Percentiles rank a stretch among this genome's conserved stretches.
Evolutionary conservation across 1,140 invertebrate species (phyloP).

Genomic region (Euura saliciscinereae): DNA sequence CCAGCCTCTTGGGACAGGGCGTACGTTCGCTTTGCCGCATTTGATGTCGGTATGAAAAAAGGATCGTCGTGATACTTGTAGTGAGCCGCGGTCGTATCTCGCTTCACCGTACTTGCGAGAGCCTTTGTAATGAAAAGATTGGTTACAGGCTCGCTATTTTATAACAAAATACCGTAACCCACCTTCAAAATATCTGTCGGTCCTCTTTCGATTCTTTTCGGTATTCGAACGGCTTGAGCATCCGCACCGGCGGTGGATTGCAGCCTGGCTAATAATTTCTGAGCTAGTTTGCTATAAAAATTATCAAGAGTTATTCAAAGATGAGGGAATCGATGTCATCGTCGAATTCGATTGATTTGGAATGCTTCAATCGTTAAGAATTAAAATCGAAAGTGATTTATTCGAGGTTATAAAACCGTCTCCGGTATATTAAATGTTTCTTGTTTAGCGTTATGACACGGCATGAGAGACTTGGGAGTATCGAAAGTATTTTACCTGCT

Average conservation of each 20-base stretch:
- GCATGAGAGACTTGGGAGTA: neutral
- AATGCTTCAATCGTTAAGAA: no score
- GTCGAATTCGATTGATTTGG: neutral
- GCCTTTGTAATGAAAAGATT: slow-evolving; percentile 59
- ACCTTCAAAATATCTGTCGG: slow-evolving; percentile 81
- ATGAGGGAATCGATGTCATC: neutral
- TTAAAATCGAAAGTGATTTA: neutral
- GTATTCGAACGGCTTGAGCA: slow-evolving; percentile 60
- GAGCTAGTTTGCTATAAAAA: slow-evolving; percentile 25
- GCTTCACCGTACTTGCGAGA: slow-evolving; percentile 73
- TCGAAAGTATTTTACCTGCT: neutral
- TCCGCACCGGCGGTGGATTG: slow-evolving; percentile 24
- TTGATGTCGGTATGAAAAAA: slow-evolving; percentile 82
- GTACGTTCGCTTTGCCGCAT: slow-evolving; percentile 72
- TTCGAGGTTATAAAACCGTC: neutral
- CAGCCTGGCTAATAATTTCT: slow-evolving; percentile 26
- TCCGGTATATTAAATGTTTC: neutral
- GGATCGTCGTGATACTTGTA: slow-evolving; percentile 93
- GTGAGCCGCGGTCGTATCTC: slow-evolving; percentile 80
- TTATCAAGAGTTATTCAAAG: neutral
- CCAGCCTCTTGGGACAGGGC: slow-evolving; percentile 85
- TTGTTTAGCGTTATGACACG: neutral
- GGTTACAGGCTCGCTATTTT: slow-evolving; percentile 19
- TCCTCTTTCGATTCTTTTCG: slow-evolving; percentile 72
- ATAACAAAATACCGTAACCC: slow-evolving; percentile 26